Evolutionary conservation across 2,113 vertebrate species (phyloP), one percentile per base, ranked within the genome.

Genomic region (Smithornis capensis): DNA sequence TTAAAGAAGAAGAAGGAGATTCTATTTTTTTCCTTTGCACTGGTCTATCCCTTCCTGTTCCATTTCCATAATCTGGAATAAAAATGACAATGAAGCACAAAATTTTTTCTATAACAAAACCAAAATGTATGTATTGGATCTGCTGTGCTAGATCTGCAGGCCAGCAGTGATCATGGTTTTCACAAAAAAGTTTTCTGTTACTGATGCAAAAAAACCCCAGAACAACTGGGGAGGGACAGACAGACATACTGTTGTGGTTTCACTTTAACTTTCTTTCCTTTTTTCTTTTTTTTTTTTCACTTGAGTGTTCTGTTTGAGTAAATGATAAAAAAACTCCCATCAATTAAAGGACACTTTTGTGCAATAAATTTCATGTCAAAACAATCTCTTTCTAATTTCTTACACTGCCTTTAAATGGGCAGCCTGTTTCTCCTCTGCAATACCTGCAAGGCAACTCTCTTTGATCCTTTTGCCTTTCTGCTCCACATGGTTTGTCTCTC

Each of bases 181-280:
- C 44, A 31, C 19, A 37, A 52, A 65, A 8, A 44, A 1, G 1
- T 40, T 89, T 89, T 47, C 17, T 75, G 4, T 13, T 71, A 52
- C 11, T 64, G 35, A n/a, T 28, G 15, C 23, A 50, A 44, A 73
- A 49, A 24, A 28, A 24, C 1, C 6, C 2, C 4, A 55, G 6
- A 23, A n/a, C 2, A 40, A 10, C 4, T 22, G 6, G 3, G 5
- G 9, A 9, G 4, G 7, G 4, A 14, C 0, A 3, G 21, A 65
- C 5, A 37, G 27, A 40, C 4, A 31, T 27, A 40, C 0, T 3
- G 4, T 10, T 44, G n/a, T 22, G 10, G 1, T 5, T 8, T 5
- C 38, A 13, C 19, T 37, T n/a, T 45, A 29, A 4, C 6, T 57
- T 71, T 22, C 1, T 40, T 60, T 38, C 14, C 6, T 47, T 7